phyloP scores from a whole-genome alignment of 2,888 invertebrate genomes.

The Epinotia nisella region DNA sequence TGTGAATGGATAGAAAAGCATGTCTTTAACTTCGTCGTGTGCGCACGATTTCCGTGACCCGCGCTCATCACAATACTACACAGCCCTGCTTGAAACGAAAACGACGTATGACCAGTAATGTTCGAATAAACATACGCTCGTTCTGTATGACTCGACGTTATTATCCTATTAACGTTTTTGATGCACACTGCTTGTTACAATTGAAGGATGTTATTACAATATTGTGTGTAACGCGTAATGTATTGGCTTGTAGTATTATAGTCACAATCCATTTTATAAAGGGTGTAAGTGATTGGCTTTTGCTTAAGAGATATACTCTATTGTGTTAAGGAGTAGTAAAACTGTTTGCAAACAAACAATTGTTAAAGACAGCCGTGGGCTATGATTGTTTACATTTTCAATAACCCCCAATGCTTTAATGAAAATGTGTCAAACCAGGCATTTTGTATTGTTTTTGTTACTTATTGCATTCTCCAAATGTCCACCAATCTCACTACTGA shows the following conservation, averaged over 20 bases:
- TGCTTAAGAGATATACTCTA: constrained; percentile 1
- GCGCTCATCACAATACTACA: constrained; percentile 46
- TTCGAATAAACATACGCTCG: not conserved
- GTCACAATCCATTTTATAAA: not conserved
- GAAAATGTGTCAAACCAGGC: not conserved
- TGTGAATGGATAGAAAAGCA: constrained; percentile 45
- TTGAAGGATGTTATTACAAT: not conserved
- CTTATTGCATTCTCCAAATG: too few species aligned
- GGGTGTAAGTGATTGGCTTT: not conserved
- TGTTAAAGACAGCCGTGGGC: constrained; percentile 11
- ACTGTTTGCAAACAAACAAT: constrained; percentile 35
- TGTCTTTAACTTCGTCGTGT: constrained; percentile 58
- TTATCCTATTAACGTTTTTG: constrained; percentile 18
- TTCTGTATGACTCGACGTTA: not conserved
- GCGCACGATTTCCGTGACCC: constrained; percentile 64
- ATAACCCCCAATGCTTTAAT: constrained; percentile 3
- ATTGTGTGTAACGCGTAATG: constrained; percentile 20
- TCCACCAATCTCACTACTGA: too few species aligned
- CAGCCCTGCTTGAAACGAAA: not conserved
- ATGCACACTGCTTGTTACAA: constrained; percentile 22
- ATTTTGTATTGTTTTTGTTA: constrained; percentile 1
- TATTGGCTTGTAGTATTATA: constrained; percentile 3
- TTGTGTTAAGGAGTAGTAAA: constrained; percentile 7
- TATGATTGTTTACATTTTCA: constrained; percentile 37
- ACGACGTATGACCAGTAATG: not conserved